A percentile compares a stretch with the other conserved stretches of the same genome.
phyloP scores from a whole-genome alignment of 2,888 invertebrate species.

The Mythimna albipuncta region DNA sequence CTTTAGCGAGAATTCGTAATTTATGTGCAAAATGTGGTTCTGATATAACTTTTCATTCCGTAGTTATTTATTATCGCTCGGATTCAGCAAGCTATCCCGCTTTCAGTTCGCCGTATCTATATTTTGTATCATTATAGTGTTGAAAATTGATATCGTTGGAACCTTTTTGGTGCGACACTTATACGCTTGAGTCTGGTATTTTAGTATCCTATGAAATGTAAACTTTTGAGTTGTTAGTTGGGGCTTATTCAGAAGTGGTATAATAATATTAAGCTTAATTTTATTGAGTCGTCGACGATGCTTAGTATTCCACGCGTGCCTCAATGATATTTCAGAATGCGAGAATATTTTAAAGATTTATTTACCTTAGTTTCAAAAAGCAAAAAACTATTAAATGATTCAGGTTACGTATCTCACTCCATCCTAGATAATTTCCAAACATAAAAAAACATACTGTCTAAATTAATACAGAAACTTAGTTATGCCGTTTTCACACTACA shows the following conservation, averaged over 20 bases:
- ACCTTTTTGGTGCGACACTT: constrained; percentile 22
- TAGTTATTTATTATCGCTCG: constrained; percentile 58
- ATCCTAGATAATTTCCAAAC: not conserved
- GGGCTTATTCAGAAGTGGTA: not conserved
- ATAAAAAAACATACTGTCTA: not conserved
- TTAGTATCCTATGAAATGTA: constrained; percentile 13
- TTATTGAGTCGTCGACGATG: no score
- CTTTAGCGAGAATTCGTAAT: constrained; percentile 56
- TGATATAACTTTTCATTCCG: constrained; percentile 61
- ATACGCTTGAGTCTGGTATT: constrained; percentile 26
- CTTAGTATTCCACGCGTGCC: no score
- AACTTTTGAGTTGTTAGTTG: constrained; percentile 4
- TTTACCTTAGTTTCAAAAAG: no score
- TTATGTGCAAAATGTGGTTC: constrained; percentile 57
- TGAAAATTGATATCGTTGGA: constrained; percentile 34
- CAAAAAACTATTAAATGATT: no score
- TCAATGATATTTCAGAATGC: no score
- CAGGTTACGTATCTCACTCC: no score
- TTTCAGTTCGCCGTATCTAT: constrained; percentile 29
- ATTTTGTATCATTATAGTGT: constrained; percentile 26
- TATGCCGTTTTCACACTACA: not conserved
- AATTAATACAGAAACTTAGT: not conserved
- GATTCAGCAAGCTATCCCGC: constrained; percentile 41
- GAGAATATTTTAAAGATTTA: no score
- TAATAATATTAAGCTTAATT: not conserved